Evolutionary conservation across 23 tunicate species (phyloP), one percentile per base, ranked within the genome.

Genomic region (Corella eumyota): DNA sequence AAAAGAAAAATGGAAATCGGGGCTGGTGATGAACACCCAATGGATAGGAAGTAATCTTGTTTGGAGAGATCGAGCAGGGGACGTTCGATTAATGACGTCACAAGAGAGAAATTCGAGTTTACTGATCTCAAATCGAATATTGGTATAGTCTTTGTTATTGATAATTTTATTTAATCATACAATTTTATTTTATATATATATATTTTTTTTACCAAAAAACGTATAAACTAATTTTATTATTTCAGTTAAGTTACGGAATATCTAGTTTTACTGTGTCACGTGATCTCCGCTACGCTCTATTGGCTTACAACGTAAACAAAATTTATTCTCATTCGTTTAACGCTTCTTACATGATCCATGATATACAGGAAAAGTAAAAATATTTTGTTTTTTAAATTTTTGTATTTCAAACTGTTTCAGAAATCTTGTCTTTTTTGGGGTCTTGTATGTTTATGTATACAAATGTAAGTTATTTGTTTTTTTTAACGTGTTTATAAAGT

Each of bases 311-410:
- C 56, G 60, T 56, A 54, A 49, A 52, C 44, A 63, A 45, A 36
- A 56, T 65, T 29, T 58, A 73, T 57, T 46, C 72, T 0, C 55
- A 61, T 23, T 79, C 88, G 3, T 68, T 13, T 64, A 73, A 53
- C 50, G 88, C 87, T 25, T 78, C 88, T 2, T 78, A 88, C 37
- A 40, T 53, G 27, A 49, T 88, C 22, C 73, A 88, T 69, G 36
- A 88, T 54, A 52, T 88, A 21, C 11, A 50, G 13, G 67, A 13
- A 21, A 36, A 48, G 96, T 88, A 50, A 68, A 64, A 15, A 6
- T 60, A 60, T 60, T 9, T 60, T 60, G 49, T 60, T 13, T 31
- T 60, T 25, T 7, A 15, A 9, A 60, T 50, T 60, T 60, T 27
- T 23, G 6, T 60, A 60, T 11, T 40, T 40, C n/a, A n/a, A n/a